phyloP scores from a whole-genome alignment of 2,113 vertebrate species.

The Odocoileus hemionus region DNA sequence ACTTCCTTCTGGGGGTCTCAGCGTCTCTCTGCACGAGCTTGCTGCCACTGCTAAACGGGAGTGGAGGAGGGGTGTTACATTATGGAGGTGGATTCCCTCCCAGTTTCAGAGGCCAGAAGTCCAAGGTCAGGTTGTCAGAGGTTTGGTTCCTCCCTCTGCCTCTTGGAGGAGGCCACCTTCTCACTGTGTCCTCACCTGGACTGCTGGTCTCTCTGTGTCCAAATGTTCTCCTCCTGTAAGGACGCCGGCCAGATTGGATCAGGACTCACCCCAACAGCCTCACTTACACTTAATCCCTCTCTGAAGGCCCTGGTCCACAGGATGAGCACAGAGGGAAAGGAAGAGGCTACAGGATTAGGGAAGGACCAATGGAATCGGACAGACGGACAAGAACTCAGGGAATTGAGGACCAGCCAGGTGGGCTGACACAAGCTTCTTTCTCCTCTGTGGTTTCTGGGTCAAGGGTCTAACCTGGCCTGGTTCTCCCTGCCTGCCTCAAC shows the following conservation, averaged over 20 bases:
- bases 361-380: background rate
- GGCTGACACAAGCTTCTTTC: background rate
- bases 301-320: background rate
- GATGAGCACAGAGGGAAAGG: background rate
- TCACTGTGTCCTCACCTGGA: background rate
- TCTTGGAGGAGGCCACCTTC: background rate
- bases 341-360: background rate
- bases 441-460: background rate
- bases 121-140: background rate
- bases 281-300: background rate
- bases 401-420: background rate
- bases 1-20: background rate
- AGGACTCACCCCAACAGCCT: background rate
- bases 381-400: accelerated
- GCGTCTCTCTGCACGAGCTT: background rate
- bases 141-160: background rate
- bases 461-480: no score
- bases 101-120: background rate
- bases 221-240: background rate
- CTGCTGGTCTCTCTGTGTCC: background rate
- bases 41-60: background rate
- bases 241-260: background rate
- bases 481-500: background rate
- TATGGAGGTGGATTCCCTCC: background rate
- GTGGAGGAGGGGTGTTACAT: background rate